Base-by-base conservation (phyloP, 2,888 invertebrate genomes). In the Sinhomidia bicolor region DNA sequence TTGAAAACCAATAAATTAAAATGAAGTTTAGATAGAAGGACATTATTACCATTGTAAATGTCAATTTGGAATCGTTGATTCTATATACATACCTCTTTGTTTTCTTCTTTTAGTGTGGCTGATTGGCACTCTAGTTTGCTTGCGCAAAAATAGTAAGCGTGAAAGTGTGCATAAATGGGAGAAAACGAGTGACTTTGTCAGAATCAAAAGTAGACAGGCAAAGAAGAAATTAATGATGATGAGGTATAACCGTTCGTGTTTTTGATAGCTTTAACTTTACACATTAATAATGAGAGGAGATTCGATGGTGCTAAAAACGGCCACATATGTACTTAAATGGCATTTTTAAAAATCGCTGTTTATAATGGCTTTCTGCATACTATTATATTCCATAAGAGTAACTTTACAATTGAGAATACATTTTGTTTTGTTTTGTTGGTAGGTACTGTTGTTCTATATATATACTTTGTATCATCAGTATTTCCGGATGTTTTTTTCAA, bases 351-450 rank as follows among this genome's bases (percentile, higher is more conserved):
- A 51, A 10, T 60, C 7, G 60, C 60, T 60, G 26, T 23, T 60
- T 60, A 60, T 23, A 60, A 23, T 60, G 60, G 60, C 60, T 60
- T 54, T 54, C 6, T 60, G n/a, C n/a, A n/a, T 60, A 20, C 23
- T 60, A 51, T 51, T 51, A 51, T 51, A 51, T 51, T 51, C 51
- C 51, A 51, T n/a, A n/a, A n/a, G n/a, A n/a, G n/a, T n/a, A n/a
- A n/a, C n/a, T n/a, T n/a, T 17, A 44, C 5, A 36, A n/a, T 51
- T 51, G 17, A 51, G 4, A 51, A n/a, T 51, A 51, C 4, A 17
- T 54, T 54, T 54, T n/a, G 14, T 51, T 51, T 10, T 51, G 12
- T 20, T 57, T 9, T 17, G 17, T 3, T 3, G 3, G 5, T 57
- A 57, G 57, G 57, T 47, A 47, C 2, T 12, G 14, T 7, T 47